Evolutionary conservation across 2,797 vertebrate genomes (phyloP), one percentile per base, ranked within the genome.

Genomic region (Alexandromys oeconomus): DNA sequence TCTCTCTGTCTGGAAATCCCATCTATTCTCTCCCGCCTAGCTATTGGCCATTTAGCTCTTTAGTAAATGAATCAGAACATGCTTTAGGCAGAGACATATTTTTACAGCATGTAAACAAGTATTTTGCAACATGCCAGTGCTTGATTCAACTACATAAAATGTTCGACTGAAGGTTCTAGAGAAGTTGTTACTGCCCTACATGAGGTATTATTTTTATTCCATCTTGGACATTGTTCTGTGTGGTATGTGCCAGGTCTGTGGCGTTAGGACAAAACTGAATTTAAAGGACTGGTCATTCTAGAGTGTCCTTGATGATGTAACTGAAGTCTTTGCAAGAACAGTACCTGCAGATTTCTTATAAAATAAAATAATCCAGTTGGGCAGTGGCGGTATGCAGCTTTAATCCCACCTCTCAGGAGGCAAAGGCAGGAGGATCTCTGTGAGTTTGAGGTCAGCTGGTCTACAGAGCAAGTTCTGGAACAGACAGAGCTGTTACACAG

Each of bases 281-380:
- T 65, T 91, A 89, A 93, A 91, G 37, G 10, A 95, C 15, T 95
- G 79, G 43, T 73, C 43, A 86, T n/a, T 95, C 23, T 46, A n/a
- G 8, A 48, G 61, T 79, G 43, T 77, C 40, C 48, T 92, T 96
- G 71, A 65, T 59, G 71, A 91, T 69, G 27, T 46, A 51, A 96
- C 25, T 81, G 29, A 82, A 89, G 73, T 40, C 23, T 43, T 54
- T 71, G 40, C 90, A 91, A 71, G 54, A 48, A 95, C 10, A 34
- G 6, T 57, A 61, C 14, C 63, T 87, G 48, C 14, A 61, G 25
- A 61, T 61, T 61, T 81, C 59, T 43, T 40, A 21, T 57, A 21
- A 57, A 57, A 23, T 80, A 51, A 78, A 65, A 29, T 13, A 65
- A 65, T 65, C 25, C 25, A 65, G 61, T 29, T 27, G 12, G 27